Evolutionary conservation across 2,888 invertebrate species (phyloP).

Genomic region (Agrochola macilenta): DNA sequence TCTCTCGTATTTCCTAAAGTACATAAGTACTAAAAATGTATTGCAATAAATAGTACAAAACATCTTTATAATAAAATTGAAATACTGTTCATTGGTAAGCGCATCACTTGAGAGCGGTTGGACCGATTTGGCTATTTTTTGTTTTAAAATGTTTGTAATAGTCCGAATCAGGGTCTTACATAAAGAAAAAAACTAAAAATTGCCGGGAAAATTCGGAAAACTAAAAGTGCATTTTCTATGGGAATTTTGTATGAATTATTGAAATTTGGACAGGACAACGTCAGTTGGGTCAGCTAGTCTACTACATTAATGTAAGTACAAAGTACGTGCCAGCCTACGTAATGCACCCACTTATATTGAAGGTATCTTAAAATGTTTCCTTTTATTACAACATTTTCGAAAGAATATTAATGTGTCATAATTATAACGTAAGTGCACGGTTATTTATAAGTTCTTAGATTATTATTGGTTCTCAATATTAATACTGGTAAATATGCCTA

Average conservation of each 20-base stretch:
- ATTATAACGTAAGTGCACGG: constrained; percentile 58
- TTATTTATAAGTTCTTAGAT: constrained; percentile 56
- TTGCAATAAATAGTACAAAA: constrained; percentile 50
- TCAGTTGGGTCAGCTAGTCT: neutral
- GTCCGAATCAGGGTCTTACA: no score
- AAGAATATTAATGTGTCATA: constrained; percentile 61
- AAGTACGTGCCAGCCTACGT: constrained; percentile 24
- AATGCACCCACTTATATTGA: constrained; percentile 16
- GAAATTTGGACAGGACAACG: neutral
- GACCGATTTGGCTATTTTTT: neutral
- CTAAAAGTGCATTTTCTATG: no score
- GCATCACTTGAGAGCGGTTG: no score
- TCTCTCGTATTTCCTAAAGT: constrained; percentile 31
- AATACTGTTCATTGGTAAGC: neutral
- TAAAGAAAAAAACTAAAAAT: no score
- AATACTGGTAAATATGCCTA: constrained; percentile 39
- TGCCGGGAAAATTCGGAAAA: no score
- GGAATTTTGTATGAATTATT: neutral
- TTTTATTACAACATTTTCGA: constrained; percentile 33
- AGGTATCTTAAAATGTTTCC: constrained; percentile 12
- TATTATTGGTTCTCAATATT: constrained; percentile 60
- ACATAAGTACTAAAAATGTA: constrained; percentile 28
- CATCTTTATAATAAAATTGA: neutral
- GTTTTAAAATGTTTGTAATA: neutral
- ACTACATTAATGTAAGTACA: constrained; percentile 27